Evolutionary conservation across 2,888 invertebrate species (phyloP).

Genomic region (Cheilosia variabilis): DNA sequence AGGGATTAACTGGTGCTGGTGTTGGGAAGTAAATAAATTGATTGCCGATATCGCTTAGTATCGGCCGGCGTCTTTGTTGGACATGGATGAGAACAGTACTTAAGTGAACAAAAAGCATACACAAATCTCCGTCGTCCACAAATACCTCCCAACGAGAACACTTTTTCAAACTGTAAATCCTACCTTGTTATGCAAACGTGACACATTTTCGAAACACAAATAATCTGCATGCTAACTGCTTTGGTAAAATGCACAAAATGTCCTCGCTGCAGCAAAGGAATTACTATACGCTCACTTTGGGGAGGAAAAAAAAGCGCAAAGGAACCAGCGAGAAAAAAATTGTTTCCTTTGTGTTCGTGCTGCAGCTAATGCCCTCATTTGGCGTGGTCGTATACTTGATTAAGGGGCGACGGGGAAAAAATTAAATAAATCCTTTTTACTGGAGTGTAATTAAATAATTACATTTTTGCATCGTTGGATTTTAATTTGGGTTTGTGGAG

Average conservation of each 20-base stretch:
- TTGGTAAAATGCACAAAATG: no score
- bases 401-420: conserved; percentile 7
- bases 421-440: conserved; percentile 2
- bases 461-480: conserved; percentile 29
- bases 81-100: no score
- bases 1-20: conserved; percentile 29
- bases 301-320: conserved; percentile 2
- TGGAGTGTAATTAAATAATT: conserved; percentile 51
- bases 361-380: conserved; percentile 39
- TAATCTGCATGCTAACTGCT: no score
- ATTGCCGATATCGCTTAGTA: conserved; percentile 24
- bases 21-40: conserved; percentile 32
- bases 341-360: conserved; percentile 22
- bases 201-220: no score
- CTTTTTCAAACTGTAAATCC: no score
- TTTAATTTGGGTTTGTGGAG: conserved; percentile 5
- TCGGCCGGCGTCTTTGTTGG: background rate
- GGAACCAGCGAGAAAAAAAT: background rate
- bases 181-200: no score
- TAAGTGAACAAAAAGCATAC: background rate
- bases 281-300: background rate
- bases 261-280: no score
- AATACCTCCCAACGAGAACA: no score
- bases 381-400: conserved; percentile 23
- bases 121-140: no score